A percentile compares a stretch with the other conserved stretches of the same genome.
phyloP scores from a whole-genome alignment of 1,140 invertebrate genomes.

The Sarcophaga bullata region DNA sequence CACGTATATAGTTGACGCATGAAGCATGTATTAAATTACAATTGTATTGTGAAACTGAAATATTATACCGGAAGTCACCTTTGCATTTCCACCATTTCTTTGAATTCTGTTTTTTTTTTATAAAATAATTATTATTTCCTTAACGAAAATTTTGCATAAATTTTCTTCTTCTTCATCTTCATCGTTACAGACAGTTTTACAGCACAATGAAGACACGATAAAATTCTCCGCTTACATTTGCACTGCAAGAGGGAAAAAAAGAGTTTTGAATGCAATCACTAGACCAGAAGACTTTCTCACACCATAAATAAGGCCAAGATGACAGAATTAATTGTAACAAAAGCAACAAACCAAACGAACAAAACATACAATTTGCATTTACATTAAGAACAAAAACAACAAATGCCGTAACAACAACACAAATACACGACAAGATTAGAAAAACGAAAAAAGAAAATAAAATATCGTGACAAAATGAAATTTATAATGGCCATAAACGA shows the following conservation, averaged over 20 bases:
- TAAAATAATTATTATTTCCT: too few species aligned
- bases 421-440: conserved; percentile 21
- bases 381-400: background rate
- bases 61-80: background rate
- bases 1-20: too few species aligned
- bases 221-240: background rate
- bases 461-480: conserved; percentile 61
- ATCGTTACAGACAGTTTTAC: too few species aligned
- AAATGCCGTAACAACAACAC: background rate
- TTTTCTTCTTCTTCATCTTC: too few species aligned
- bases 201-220: background rate
- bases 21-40: too few species aligned
- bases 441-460: conserved; percentile 50
- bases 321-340: conserved; percentile 9
- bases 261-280: background rate
- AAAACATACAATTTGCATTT: background rate
- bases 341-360: background rate
- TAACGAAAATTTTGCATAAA: too few species aligned
- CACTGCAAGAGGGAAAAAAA: background rate
- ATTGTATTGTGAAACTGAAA: too few species aligned
- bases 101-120: background rate
- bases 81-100: background rate
- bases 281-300: conserved; percentile 18
- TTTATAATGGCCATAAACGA: conserved; percentile 17
- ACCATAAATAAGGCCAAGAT: conserved; percentile 33